These are phyloP conservation scores for Fratercula arctica DNA, from an alignment of 2,797 vertebrate genomes.

Conservation along the genomic window DNA sequence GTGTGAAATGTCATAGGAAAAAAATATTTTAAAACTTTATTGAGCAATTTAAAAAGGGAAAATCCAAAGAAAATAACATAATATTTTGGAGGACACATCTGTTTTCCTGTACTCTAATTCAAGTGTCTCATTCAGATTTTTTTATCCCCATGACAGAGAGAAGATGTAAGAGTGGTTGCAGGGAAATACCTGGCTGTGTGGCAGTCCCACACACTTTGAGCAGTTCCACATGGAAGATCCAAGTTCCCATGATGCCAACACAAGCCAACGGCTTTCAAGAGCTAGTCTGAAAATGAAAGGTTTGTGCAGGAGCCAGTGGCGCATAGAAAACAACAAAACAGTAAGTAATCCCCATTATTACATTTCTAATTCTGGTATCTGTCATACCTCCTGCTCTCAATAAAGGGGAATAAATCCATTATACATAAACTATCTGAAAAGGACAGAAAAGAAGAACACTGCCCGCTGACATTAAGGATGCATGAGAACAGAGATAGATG, in stretches of 20 bases:
- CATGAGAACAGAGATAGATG: neutral
- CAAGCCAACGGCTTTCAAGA: neutral
- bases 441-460: neutral
- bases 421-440: neutral
- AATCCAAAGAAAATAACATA: conserved; percentile 42
- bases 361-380: neutral
- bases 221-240: neutral
- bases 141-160: neutral
- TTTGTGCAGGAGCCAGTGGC: neutral
- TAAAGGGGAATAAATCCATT: neutral
- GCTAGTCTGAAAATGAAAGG: neutral
- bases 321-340: neutral
- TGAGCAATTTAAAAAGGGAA: neutral
- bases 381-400: neutral
- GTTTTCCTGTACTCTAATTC: conserved; percentile 39
- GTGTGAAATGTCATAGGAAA: conserved; percentile 9
- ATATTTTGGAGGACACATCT: conserved; percentile 29
- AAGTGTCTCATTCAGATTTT: conserved; percentile 33
- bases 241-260: neutral
- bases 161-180: neutral
- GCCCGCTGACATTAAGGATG: neutral
- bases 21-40: conserved; percentile 32
- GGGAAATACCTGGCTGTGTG: neutral
- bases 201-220: neutral
- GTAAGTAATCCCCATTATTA: neutral